Conservation (phyloP, 1,140 invertebrate species). For the Platorchestia sp. region DNA sequence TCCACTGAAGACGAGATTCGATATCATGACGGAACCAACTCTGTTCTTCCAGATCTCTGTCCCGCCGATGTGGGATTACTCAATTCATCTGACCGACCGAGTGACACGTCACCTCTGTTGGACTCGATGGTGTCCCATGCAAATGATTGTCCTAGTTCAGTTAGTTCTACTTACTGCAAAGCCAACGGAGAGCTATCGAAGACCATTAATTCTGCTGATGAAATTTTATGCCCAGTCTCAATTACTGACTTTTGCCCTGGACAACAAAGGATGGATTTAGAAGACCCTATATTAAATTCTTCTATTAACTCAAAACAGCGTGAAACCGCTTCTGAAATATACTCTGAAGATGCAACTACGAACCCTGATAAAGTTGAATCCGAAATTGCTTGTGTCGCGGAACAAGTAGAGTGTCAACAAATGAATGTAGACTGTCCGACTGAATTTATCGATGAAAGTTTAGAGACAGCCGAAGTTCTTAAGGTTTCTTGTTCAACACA, state of each 20-base stretch:
- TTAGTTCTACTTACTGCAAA: not conserved
- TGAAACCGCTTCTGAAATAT: not conserved
- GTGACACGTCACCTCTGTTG: not conserved
- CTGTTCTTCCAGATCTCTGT: not conserved
- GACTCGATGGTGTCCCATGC: not conserved
- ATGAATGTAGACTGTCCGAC: not conserved
- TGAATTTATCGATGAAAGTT: not conserved
- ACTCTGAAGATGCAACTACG: not conserved
- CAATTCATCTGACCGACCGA: not conserved
- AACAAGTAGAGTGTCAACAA: not conserved
- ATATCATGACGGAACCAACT: not conserved
- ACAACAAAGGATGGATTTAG: not conserved
- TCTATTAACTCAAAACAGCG: not conserved
- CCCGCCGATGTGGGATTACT: not conserved
- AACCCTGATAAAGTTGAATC: not conserved
- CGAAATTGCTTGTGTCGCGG: not conserved
- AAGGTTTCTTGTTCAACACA: not conserved
- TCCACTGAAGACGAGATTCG: not conserved
- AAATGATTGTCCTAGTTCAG: not conserved
- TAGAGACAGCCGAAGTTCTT: not conserved
- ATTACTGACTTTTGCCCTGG: not conserved
- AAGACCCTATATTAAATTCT: not conserved
- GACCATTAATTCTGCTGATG: not conserved
- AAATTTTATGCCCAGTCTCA: not conserved
- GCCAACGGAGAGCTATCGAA: not conserved